Evolutionary conservation across 1,140 invertebrate genomes (phyloP).

Genomic region (Aphidius ervi): DNA sequence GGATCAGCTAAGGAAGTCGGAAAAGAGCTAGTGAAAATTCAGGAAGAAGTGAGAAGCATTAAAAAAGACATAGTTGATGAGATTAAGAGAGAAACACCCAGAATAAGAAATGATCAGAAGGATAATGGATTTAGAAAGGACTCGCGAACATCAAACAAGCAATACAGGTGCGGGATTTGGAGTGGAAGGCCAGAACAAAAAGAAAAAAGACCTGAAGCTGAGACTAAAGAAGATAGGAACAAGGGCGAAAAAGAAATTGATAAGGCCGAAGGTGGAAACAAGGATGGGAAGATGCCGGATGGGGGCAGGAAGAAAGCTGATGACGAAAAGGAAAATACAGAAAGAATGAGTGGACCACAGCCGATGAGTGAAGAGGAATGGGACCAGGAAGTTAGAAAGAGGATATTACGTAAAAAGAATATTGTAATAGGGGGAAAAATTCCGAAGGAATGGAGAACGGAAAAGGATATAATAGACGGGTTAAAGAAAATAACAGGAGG

Average conservation of each 20-base stretch:
- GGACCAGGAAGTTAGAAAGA: background rate
- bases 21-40: background rate
- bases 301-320: constrained; percentile 1
- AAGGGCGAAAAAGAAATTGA: background rate
- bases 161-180: background rate
- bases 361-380: background rate
- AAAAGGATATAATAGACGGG: constrained; percentile 4
- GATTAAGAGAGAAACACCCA: too few relatives aligned
- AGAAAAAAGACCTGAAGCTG: background rate
- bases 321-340: background rate
- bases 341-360: background rate
- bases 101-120: too few relatives aligned
- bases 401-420: constrained; percentile 16
- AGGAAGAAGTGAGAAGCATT: too few relatives aligned
- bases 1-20: background rate
- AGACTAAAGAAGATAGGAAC: background rate
- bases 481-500: background rate
- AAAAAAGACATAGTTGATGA: too few relatives aligned
- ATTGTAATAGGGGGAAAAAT: background rate
- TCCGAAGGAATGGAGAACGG: background rate
- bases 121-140: too few relatives aligned
- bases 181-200: background rate
- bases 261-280: background rate
- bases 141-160: background rate
- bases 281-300: background rate